Evolutionary conservation across 2,113 vertebrate genomes (phyloP), one percentile per base, ranked within the genome.

Genomic region (Amphiprion percula): DNA sequence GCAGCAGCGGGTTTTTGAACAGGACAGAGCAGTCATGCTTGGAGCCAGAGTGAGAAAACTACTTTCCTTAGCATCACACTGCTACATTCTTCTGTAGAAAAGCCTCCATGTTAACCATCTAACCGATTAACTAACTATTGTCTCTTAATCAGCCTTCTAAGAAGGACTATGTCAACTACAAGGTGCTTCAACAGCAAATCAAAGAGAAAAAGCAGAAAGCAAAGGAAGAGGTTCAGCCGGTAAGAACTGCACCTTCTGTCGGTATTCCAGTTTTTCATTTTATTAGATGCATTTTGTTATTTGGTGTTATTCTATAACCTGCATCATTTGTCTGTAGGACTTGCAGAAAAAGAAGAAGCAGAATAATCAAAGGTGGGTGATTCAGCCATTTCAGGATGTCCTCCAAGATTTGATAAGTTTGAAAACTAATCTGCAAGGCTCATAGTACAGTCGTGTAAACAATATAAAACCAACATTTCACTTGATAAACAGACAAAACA

Each of bases 1-100:
- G 72, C 95, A 97, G 37, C 97, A 98, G 83, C 94, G 98, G 0
- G 7, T 93, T 1, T 96, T 97, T 88, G 98, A 99, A 28, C 95
- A 89, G 90, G 97, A 98, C 63, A 91, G 98, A 26, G 98, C 98
- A 0, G 72, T 99, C 75, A 98, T 98, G 97, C 94, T 99, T 83
- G 98, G 98, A 46, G 98, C 98, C 58, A 94, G 93, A 92, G 98
- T 99, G 80, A 67, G 93, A 15, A 44, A 3, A 52, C 52, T 15
- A 12, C 7, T 41, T 61, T 55, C 15, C 21, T 37, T 37, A 9
- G 33, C 1, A 12, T 28, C 30, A 1, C 26, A 21, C 6, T 23
- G 10, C 12, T 4, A 41, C 7, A 8, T 9, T 33, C 37, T 23
- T 9, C 30, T 37, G 23, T 46, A 23, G 39, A 11, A 28, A 0